phyloP scores from a whole-genome alignment of 2,113 vertebrate genomes.

The Oryzias celebensis region DNA sequence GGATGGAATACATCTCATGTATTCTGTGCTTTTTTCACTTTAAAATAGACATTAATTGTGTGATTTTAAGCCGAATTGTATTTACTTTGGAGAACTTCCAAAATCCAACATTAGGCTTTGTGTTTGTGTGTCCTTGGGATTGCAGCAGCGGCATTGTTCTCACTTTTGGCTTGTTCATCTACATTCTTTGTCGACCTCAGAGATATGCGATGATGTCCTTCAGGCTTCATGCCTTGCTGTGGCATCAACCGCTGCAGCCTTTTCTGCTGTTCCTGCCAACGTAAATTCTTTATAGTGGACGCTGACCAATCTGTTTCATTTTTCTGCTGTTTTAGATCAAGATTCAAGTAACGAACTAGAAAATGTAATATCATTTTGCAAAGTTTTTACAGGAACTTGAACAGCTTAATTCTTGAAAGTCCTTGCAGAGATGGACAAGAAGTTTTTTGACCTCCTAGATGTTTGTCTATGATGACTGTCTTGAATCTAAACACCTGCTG shows the following conservation, averaged over 20 bases:
- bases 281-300: slow-evolving; percentile 18
- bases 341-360: slow-evolving; percentile 54
- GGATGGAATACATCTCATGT: background rate
- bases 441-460: slow-evolving; percentile 45
- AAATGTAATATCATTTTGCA: slow-evolving; percentile 62
- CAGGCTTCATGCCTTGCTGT: slow-evolving; percentile 19
- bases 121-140: slow-evolving; percentile 35
- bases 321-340: slow-evolving; percentile 44
- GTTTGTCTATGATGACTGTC: background rate
- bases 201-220: slow-evolving; percentile 44
- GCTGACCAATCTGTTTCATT: slow-evolving; percentile 18
- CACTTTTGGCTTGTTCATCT: slow-evolving; percentile 36
- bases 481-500: slow-evolving; percentile 19
- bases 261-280: slow-evolving; percentile 13
- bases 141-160: slow-evolving; percentile 27
- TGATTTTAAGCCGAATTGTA: slow-evolving; percentile 1
- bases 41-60: slow-evolving; percentile 4
- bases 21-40: background rate
- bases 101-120: background rate
- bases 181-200: slow-evolving; percentile 37
- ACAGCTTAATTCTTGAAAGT: slow-evolving; percentile 57
- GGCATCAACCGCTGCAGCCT: background rate
- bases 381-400: slow-evolving; percentile 64
- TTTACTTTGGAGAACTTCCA: slow-evolving; percentile 14
- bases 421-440: slow-evolving; percentile 35